Conservation (phyloP, 2,888 invertebrate genomes). For the Eupithecia exiguata region DNA sequence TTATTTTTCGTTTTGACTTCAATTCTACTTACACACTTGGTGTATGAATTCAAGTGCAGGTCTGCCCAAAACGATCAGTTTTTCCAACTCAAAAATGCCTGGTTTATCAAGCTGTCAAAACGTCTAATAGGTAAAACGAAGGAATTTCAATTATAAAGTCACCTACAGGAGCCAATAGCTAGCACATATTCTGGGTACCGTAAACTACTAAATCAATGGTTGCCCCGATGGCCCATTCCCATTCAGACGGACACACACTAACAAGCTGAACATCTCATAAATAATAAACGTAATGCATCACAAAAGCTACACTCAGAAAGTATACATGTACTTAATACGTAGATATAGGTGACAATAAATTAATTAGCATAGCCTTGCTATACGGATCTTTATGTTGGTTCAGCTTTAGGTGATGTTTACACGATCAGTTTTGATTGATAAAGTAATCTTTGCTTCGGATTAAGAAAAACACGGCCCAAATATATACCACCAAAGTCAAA, state of each 20-base stretch:
- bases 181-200: neutral
- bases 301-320: slow-evolving; percentile 48
- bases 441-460: slow-evolving; percentile 6
- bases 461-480: neutral
- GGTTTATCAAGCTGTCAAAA: neutral
- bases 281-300: slow-evolving; percentile 55
- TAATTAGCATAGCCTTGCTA: slow-evolving; percentile 66
- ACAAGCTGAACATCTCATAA: slow-evolving; percentile 47
- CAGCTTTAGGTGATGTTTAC: slow-evolving; percentile 26
- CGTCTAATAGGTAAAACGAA: neutral
- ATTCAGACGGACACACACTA: slow-evolving; percentile 34
- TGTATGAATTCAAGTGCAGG: neutral
- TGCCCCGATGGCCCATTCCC: slow-evolving; percentile 38
- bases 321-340: slow-evolving; percentile 52
- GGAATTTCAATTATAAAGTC: neutral
- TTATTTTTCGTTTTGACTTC: too few relatives aligned
- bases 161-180: neutral
- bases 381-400: slow-evolving; percentile 46
- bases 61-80: neutral
- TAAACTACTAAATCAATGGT: slow-evolving; percentile 26
- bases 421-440: slow-evolving; percentile 33
- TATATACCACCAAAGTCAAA: neutral
- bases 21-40: too few relatives aligned
- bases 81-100: neutral
- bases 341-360: slow-evolving; percentile 59